Evolutionary conservation across 2,888 invertebrate genomes (phyloP), one percentile per base, ranked within the genome.

Genomic region (Cantharis flavilabris): DNA sequence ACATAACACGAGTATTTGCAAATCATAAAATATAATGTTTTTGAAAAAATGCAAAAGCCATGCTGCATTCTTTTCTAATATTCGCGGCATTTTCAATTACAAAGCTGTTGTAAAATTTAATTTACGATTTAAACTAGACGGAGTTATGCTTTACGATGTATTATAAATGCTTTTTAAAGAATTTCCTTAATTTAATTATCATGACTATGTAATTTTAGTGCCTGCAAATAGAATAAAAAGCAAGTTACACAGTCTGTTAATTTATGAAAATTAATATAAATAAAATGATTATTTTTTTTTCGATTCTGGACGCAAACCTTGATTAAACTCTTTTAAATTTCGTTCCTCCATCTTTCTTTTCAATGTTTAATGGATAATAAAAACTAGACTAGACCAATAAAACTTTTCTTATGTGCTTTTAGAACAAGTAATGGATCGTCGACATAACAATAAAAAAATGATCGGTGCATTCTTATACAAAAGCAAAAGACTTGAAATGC

Each of bases 401-500:
- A 64, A 64, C 20, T 64, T 20, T 64, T 20, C 64, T 20, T 64
- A 13, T 49, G 49, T 49, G 49, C 49, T 49, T n/a, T 49, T 49
- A 49, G 49, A 49, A 49, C 49, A 49, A 49, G 49, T 49, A 49
- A 49, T 49, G 49, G 49, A 49, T n/a, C 49, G 49, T 49, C 49
- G 49, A 49, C 49, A 49, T 49, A 49, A n/a, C n/a, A n/a, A 49
- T 49, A 49, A 49, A 49, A 30, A 49, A 49, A 75, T 77, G 74
- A 72, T 77, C 77, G 70, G 74, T 77, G 74, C 74, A 77, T 77
- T 77, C 77, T 65, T 72, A 49, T 71, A 73, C 70, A 67, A 62
- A 23, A 76, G 70, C 67, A 30, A 73, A 28, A n/a, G 70, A 70
- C 71, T n/a, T 71, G 76, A 71, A 71, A 73, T 76, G 73, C 69